Evolutionary conservation across 2,113 vertebrate genomes (phyloP).

Genomic region (Myodes glareolus): DNA sequence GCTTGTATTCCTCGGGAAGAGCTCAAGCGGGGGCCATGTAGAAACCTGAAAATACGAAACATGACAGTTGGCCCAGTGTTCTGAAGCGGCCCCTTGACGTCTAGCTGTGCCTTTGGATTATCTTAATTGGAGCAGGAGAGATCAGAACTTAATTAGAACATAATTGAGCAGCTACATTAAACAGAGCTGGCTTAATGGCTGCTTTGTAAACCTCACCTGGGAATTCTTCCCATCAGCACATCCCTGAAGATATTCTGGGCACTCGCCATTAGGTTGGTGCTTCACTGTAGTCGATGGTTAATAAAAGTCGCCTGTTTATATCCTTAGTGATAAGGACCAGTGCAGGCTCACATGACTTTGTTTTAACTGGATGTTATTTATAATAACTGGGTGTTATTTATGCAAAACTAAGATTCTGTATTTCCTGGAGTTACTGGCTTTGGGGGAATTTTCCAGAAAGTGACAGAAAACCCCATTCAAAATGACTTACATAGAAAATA

Average conservation of each 20-base stretch:
- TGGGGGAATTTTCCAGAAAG: background rate
- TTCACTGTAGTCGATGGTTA: slow-evolving; percentile 41
- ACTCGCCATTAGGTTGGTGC: background rate
- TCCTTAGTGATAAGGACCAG: slow-evolving; percentile 14
- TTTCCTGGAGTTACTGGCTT: background rate
- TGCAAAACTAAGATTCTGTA: background rate
- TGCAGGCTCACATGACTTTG: background rate
- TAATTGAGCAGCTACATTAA: slow-evolving; percentile 54
- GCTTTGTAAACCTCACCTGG: background rate
- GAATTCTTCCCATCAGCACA: slow-evolving; percentile 25
- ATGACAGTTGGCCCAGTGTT: background rate
- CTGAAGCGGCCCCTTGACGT: slow-evolving; percentile 23
- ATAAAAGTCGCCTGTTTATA: slow-evolving; percentile 17
- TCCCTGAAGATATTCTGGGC: slow-evolving; percentile 36
- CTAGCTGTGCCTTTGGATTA: slow-evolving; percentile 42
- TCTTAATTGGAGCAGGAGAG: slow-evolving; percentile 53
- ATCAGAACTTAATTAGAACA: slow-evolving; percentile 64
- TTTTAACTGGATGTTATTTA: background rate
- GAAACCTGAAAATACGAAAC: slow-evolving; percentile 49
- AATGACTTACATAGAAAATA: background rate
- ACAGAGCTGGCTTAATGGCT: background rate
- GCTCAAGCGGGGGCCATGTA: slow-evolving; percentile 33
- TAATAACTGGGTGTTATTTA: background rate
- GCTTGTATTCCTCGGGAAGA: background rate
- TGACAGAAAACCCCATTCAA: background rate